A percentile compares a stretch with the other conserved stretches of the same genome.
These are phyloP conservation scores for Pristionchus entomophagus DNA, from an alignment of 2,888 invertebrate genomes.

Conservation along the genomic window DNA sequence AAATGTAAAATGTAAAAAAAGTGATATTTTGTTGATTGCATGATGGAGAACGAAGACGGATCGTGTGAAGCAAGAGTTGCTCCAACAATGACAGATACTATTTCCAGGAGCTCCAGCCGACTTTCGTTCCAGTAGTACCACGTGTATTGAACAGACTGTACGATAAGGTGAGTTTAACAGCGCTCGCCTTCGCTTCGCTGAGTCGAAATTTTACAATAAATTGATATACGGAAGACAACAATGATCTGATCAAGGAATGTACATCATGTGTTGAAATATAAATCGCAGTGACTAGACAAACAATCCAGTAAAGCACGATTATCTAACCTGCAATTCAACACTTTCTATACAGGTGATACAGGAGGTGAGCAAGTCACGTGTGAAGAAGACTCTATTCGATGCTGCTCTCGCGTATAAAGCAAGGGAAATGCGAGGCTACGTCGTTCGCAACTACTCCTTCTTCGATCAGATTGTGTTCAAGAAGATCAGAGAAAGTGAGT, in stretches of 20 bases:
- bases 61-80: too few relatives aligned
- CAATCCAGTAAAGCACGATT: too few relatives aligned
- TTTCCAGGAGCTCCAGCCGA: constrained; percentile 86
- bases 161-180: constrained; percentile 83
- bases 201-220: neutral
- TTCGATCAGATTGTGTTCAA: constrained; percentile 78
- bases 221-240: too few relatives aligned
- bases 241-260: neutral
- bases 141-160: constrained; percentile 93
- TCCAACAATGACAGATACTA: too few relatives aligned
- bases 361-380: constrained; percentile 72
- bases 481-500: constrained; percentile 70
- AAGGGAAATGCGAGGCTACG: constrained; percentile 71
- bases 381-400: constrained; percentile 71
- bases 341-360: constrained; percentile 58
- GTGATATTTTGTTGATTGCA: too few relatives aligned
- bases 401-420: constrained; percentile 70
- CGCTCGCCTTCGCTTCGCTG: too few relatives aligned
- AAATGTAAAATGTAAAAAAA: too few relatives aligned
- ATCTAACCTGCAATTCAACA: neutral
- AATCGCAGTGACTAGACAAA: neutral
- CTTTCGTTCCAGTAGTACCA: constrained; percentile 95
- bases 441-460: constrained; percentile 77
- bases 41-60: too few relatives aligned
- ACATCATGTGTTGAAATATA: neutral